Conservation (phyloP, 2,113 vertebrate species). For the Rattus rattus region DNA sequence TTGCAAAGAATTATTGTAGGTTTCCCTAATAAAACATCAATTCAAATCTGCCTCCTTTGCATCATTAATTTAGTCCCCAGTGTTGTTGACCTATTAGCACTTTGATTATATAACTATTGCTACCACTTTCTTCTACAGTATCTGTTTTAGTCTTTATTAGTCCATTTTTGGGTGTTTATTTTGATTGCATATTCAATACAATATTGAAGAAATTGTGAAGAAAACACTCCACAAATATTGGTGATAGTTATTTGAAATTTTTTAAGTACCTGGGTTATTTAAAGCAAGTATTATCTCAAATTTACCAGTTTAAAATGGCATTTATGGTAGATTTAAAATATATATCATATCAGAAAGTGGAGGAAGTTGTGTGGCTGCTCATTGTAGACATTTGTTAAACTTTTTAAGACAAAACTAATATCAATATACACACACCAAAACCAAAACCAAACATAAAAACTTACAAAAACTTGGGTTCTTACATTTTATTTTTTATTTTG, state of each 20-base stretch:
- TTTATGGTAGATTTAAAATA: neutral
- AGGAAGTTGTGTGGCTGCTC: neutral
- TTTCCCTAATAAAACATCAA: neutral
- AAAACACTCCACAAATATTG: neutral
- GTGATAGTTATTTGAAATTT: neutral
- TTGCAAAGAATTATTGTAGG: neutral
- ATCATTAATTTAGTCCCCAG: neutral
- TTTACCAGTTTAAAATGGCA: neutral
- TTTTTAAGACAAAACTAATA: neutral
- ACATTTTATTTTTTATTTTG: neutral
- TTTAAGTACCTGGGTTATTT: neutral
- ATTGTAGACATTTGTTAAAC: neutral
- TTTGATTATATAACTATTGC: neutral
- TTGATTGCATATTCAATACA: neutral
- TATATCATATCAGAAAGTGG: neutral
- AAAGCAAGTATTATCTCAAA: neutral
- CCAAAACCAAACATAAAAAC: neutral
- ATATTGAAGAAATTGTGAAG: neutral
- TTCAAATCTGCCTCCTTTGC: neutral
- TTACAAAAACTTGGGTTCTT: neutral
- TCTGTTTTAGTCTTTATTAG: neutral
- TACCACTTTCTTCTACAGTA: neutral
- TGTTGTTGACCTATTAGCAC: neutral
- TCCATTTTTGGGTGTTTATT: neutral
- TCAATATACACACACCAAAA: neutral